Evolutionary conservation across 2,113 vertebrate species (phyloP).

Genomic region (Aptenodytes patagonicus): DNA sequence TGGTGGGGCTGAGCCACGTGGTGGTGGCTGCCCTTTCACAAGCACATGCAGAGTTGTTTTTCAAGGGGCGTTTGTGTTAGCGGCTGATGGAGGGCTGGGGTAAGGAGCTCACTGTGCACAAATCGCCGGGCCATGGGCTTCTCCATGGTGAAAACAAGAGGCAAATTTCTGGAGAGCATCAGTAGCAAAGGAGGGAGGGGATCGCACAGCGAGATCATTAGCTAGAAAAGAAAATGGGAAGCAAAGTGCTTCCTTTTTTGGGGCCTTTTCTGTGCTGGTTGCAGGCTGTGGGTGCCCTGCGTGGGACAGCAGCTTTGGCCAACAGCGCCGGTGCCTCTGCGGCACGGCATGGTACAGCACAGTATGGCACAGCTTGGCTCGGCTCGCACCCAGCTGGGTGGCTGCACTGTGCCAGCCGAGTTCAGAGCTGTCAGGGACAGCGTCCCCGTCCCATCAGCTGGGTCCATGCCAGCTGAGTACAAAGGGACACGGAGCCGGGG

Average conservation of each 20-base stretch:
- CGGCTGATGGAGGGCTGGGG: background rate
- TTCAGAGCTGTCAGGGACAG: background rate
- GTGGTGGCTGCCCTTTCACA: background rate
- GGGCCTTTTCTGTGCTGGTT: background rate
- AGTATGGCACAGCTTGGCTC: background rate
- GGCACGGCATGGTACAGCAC: background rate
- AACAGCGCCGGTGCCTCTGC: accelerated
- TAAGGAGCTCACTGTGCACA: background rate
- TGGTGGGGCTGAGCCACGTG: background rate
- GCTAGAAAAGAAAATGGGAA: background rate
- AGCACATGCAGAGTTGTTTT: background rate
- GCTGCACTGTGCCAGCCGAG: background rate
- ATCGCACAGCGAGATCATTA: background rate
- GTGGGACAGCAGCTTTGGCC: background rate
- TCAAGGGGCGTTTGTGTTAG: background rate
- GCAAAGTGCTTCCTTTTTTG: background rate
- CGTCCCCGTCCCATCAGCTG: background rate
- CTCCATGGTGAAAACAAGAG: background rate
- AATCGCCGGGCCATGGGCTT: accelerated
- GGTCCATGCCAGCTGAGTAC: background rate
- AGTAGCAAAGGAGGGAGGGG: background rate
- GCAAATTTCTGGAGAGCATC: background rate
- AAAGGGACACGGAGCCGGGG: background rate
- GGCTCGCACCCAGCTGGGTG: background rate
- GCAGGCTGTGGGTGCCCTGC: background rate